Evolutionary conservation across 2,888 invertebrate species (phyloP), one percentile per base, ranked within the genome.

Genomic region (Eugnorisma glareosa): DNA sequence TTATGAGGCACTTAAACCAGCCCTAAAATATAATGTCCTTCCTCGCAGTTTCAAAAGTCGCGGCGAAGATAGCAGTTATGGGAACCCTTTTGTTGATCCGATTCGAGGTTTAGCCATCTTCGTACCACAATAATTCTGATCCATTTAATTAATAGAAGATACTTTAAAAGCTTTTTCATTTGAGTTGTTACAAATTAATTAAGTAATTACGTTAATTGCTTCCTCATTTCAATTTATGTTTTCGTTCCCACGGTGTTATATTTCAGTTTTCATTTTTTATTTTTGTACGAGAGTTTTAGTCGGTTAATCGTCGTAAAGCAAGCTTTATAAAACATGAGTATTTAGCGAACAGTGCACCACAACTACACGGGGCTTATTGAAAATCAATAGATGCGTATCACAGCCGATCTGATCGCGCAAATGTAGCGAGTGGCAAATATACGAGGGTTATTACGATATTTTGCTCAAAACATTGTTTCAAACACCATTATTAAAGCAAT

Each of bases 331-430:
- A 68, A 43, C n/a, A 21, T 10, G 31, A 63, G 37, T 75, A 83
- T 57, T 73, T 61, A 83, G 48, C 28, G 37, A 77, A 28, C 68
- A 74, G 70, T 69, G 72, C 73, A 77, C 73, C 72, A 66, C 40
- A 64, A 79, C 83, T 80, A 81, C 80, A 82, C 72, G 67, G 64
- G 75, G 86, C 74, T 82, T 85, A 86, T 81, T 80, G 86, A 84
- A 87, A 88, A 88, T 88, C 87, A 83, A 88, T 88, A 88, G 80
- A 81, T 82, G 79, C 77, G 79, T 86, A 88, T 88, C 86, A 77
- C 74, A 81, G 74, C 43, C 69, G 66, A 83, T 84, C 59, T 77
- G 75, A 81, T 88, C 83, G 78, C 77, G 67, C 57, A 61, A 80
- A 82, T 84, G 71, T 78, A 77, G 76, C 82, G 31, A 71, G 54